These are phyloP conservation scores for Nothoprocta pentlandii DNA, from an alignment of 2,113 vertebrate species.

Conservation along the genomic window DNA sequence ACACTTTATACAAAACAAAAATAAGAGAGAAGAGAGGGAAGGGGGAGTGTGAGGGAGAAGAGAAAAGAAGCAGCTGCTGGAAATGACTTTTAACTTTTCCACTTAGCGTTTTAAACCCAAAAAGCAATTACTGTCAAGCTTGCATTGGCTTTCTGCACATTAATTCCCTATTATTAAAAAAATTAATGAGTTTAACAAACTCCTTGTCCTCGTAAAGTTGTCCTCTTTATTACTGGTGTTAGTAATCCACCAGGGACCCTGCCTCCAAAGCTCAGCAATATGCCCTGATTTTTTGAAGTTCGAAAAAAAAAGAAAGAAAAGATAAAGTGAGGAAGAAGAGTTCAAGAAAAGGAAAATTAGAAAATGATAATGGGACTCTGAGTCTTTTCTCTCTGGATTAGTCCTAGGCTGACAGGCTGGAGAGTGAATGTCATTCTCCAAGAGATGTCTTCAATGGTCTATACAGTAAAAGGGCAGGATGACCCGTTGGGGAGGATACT, in stretches of 20 bases:
- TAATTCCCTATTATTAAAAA: conserved; percentile 77
- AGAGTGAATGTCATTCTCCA: neutral
- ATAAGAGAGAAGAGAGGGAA: neutral
- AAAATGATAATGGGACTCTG: neutral
- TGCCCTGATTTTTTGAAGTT: neutral
- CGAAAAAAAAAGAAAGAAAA: neutral
- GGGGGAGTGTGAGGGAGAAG: neutral
- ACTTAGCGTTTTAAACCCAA: conserved; percentile 35
- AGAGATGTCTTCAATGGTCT: neutral
- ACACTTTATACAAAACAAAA: conserved; percentile 2
- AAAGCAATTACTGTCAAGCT: conserved; percentile 61
- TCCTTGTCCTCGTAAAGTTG: conserved; percentile 56
- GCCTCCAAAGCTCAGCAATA: neutral
- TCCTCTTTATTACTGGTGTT: conserved; percentile 67
- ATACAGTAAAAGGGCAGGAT: rapidly evolving
- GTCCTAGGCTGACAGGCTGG: neutral
- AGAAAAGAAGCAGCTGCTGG: neutral
- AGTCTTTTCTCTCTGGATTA: neutral
- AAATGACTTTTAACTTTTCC: conserved; percentile 31
- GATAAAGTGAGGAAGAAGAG: neutral
- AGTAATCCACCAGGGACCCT: conserved; percentile 32
- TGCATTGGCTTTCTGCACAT: conserved; percentile 57
- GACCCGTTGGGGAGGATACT: neutral
- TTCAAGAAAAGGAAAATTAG: neutral
- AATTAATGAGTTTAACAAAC: conserved; percentile 77